A percentile compares a stretch with the other conserved stretches of the same genome.
phyloP scores from a whole-genome alignment of 2,888 invertebrate genomes.

The Drosophila anomelani region DNA sequence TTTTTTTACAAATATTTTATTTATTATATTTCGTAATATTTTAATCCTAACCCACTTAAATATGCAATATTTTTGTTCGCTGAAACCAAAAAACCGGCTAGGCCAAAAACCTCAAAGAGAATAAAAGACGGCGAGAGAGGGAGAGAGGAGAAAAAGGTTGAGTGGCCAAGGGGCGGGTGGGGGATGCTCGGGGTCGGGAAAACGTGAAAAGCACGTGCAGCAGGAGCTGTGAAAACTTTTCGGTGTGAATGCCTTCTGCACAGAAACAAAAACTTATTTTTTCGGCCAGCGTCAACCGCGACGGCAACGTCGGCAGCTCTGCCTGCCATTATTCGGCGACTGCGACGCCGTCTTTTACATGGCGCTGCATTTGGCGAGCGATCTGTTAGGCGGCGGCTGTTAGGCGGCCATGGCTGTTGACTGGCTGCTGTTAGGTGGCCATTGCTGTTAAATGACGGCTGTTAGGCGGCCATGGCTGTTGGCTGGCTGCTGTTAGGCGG shows the following conservation, averaged over 20 bases:
- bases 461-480: background rate
- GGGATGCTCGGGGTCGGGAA: constrained; percentile 23
- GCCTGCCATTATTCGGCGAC: background rate
- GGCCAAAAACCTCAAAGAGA: constrained; percentile 19
- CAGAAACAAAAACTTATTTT: constrained; percentile 74
- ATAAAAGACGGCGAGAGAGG: constrained; percentile 6
- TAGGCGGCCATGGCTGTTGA: background rate
- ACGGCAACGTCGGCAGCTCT: constrained; percentile 16
- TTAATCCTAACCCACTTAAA: background rate
- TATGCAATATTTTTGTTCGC: constrained; percentile 34
- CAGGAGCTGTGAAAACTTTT: constrained; percentile 61
- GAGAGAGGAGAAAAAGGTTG: background rate
- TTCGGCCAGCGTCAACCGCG: constrained; percentile 46
- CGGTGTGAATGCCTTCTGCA: constrained; percentile 85
- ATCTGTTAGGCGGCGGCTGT: constrained; percentile 13
- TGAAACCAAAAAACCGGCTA: constrained; percentile 37
- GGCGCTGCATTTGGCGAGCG: constrained; percentile 24
- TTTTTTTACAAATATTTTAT: background rate
- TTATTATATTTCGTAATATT: too few species aligned
- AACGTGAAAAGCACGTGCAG: constrained; percentile 61
- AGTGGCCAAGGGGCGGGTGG: background rate
- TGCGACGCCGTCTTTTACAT: constrained; percentile 20
- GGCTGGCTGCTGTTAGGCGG: background rate
- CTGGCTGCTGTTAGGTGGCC: background rate
- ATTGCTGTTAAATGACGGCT: background rate